A percentile compares a stretch with the other conserved stretches of the same genome.
Evolutionary conservation across 2,888 invertebrate genomes (phyloP).

Genomic region (Erebia ligea): DNA sequence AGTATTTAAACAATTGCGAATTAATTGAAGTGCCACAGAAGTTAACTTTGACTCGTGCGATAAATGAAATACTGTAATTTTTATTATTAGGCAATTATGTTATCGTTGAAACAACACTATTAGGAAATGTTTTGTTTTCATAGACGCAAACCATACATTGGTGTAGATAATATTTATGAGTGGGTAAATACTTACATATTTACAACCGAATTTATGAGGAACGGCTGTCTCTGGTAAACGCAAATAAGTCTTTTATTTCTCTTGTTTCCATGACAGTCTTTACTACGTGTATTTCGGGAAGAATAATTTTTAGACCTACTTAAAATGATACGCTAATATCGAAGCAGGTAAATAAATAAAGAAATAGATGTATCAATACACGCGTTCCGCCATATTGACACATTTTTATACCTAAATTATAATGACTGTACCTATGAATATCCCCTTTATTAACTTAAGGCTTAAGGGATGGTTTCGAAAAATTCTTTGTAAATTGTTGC

Average conservation of each 20-base stretch:
- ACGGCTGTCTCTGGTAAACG: slow-evolving; percentile 7
- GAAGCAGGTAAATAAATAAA: no score
- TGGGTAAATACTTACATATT: slow-evolving; percentile 24
- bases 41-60: neutral
- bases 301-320: no score
- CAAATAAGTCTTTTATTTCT: slow-evolving; percentile 1
- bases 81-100: slow-evolving; percentile 13
- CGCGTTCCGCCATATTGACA: no score
- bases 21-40: slow-evolving; percentile 23
- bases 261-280: slow-evolving; percentile 10
- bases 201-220: slow-evolving; percentile 17
- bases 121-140: slow-evolving; percentile 12
- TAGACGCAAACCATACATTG: neutral
- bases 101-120: slow-evolving; percentile 10
- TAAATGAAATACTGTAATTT: neutral
- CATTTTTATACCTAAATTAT: no score
- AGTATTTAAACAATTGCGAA: slow-evolving; percentile 35
- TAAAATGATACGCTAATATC: no score
- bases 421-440: no score
- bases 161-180: slow-evolving; percentile 14
- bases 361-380: no score
- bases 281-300: neutral
- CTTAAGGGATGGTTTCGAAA: no score
- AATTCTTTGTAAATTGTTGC: no score
- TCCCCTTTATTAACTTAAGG: no score